Base-by-base conservation (phyloP, 1,140 invertebrate species). In the Chironomus striatipennis region DNA sequence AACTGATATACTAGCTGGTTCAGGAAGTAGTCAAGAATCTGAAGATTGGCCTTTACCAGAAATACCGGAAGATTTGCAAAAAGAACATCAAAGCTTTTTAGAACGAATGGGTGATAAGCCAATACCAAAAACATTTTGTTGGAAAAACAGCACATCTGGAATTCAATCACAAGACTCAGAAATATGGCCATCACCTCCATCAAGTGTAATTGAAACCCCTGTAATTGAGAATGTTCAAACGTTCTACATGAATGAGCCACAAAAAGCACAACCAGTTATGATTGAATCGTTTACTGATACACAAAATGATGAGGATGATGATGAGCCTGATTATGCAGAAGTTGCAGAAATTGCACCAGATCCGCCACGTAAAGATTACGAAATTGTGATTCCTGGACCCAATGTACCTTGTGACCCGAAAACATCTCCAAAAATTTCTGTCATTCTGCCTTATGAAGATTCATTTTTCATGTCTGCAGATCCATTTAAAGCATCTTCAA, bases 181-280 rank as follows among this genome's bases (percentile, higher is more conserved):
- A 77, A 88, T 90, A 76, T 91, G 91, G 90, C 91, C 90, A 2
- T 91, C 91, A 12, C 90, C 91, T 1, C 90, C 91, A 1, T 90
- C 90, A 12, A 91, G 89, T 73, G 80, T 89, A 24, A 85, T 85
- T 24, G 88, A 89, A 74, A 88, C 87, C 4, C 86, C 87, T 5
- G 82, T 89, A 12, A 86, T 92, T n/a, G 90, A 90, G 79, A 90
- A 91, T 79, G 89, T 94, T n/a, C 90, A 93, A 82, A 92, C 92
- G 34, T 93, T 91, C 80, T 93, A 92, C 77, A 89, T 92, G 83
- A 91, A 89, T 76, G 90, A 91, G 79, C 89, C 87, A 0, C 89
- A 91, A 82, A 85, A 83, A 77, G 84, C 86, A 0, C 87, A 88
- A 64, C 90, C 90, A 80, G 90, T 93, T 0, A 81, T 88, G 6